These are phyloP conservation scores for Thomomys bottae DNA, from an alignment of 2,113 vertebrate genomes.

Conservation along the genomic window DNA sequence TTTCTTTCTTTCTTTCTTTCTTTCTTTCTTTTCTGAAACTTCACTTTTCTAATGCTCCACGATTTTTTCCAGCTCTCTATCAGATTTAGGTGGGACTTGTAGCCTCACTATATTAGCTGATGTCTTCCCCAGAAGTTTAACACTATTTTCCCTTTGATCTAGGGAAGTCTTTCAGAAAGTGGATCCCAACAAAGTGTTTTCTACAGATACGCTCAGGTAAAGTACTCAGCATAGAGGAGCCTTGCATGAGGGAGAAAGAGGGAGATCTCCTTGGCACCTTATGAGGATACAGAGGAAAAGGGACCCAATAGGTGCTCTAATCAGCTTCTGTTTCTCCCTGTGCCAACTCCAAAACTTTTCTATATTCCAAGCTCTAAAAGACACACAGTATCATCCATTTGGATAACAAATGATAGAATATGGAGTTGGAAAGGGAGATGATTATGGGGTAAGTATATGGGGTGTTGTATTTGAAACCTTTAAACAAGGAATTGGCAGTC, in stretches of 20 bases:
- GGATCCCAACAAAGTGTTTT: slow-evolving; percentile 77
- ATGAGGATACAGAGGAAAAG: slow-evolving; percentile 42
- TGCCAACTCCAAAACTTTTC: slow-evolving; percentile 65
- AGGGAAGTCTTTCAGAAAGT: slow-evolving; percentile 77
- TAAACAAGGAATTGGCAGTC: slow-evolving; percentile 77
- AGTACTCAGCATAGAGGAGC: not conserved
- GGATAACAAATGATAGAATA: slow-evolving; percentile 28
- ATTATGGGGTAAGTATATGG: not conserved
- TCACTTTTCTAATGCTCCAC: not conserved
- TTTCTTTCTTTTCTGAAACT: not conserved
- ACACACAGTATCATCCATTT: not conserved
- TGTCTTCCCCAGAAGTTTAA: not conserved
- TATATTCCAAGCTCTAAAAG: slow-evolving; percentile 58
- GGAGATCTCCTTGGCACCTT: not conserved
- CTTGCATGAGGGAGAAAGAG: not conserved
- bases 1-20: no score
- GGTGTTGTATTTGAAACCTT: slow-evolving; percentile 11
- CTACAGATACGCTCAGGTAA: slow-evolving; percentile 83
- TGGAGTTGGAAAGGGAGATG: slow-evolving; percentile 40
- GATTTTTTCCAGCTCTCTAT: not conserved
- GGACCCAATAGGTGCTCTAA: slow-evolving; percentile 17
- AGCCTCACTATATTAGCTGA: not conserved
- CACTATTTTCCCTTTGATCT: slow-evolving; percentile 63
- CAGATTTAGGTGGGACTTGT: not conserved
- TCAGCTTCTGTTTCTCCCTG: slow-evolving; percentile 33